Percentiles rank a stretch among this genome's conserved stretches.
phyloP scores from a whole-genome alignment of 2,797 vertebrate species.

The Trichosurus vulpecula region DNA sequence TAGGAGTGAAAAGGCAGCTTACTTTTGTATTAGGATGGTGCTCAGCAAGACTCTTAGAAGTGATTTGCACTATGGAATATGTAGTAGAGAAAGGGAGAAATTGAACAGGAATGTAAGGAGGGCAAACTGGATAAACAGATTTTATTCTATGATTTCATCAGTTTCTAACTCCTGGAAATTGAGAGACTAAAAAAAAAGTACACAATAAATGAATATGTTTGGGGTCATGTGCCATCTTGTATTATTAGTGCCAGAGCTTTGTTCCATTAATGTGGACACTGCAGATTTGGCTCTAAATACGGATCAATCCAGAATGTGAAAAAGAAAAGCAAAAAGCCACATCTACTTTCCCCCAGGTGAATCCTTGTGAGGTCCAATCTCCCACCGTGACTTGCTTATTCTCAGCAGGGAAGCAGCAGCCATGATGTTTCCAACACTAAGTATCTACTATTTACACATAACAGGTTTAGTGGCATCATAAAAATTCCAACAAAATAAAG shows the following conservation, averaged over 20 bases:
- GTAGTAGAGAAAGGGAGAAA: neutral
- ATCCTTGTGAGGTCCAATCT: constrained; percentile 1
- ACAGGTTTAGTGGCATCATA: constrained; percentile 72
- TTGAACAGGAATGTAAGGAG: neutral
- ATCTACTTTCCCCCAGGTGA: neutral
- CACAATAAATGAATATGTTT: neutral
- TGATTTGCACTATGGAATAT: neutral
- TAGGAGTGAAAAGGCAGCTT: neutral
- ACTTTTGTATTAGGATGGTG: neutral
- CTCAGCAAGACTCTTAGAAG: neutral
- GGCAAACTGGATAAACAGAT: neutral
- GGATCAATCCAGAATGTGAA: neutral
- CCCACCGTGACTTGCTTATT: constrained; percentile 25
- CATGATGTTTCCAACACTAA: constrained; percentile 53
- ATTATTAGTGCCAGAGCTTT: neutral
- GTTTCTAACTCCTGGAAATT: neutral
- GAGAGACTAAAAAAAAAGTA: neutral
- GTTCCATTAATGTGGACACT: neutral
- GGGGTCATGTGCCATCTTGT: neutral
- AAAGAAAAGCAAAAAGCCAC: neutral
- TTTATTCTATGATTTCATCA: neutral
- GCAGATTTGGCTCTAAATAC: neutral
- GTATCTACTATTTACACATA: constrained; percentile 67
- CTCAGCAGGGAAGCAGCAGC: constrained; percentile 12
- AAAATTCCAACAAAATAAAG: constrained; percentile 71